These are phyloP conservation scores for Passerina amoena DNA, from an alignment of 2,113 vertebrate genomes.

Conservation along the genomic window DNA sequence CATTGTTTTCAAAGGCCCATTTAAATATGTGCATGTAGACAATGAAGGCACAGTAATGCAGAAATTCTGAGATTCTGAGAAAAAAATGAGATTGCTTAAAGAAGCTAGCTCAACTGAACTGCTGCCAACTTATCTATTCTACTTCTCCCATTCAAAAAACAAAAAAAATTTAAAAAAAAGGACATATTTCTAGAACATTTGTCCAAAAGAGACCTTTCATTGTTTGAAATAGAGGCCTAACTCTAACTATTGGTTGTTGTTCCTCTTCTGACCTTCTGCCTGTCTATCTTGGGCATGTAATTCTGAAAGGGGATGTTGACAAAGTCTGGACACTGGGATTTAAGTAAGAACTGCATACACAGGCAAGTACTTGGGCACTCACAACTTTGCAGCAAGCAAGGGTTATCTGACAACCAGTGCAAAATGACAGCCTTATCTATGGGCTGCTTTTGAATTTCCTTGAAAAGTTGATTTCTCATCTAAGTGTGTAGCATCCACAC, in stretches of 20 bases:
- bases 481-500: background rate
- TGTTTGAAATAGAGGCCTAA: background rate
- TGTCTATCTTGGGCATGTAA: background rate
- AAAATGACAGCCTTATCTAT: background rate
- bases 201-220: background rate
- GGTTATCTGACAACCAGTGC: background rate
- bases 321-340: background rate
- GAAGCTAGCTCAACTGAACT: background rate
- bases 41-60: background rate
- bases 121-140: background rate
- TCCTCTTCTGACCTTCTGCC: background rate
- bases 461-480: background rate
- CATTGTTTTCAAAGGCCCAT: background rate
- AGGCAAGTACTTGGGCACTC: background rate
- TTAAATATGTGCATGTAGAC: background rate
- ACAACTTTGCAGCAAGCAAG: background rate
- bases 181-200: background rate
- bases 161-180: background rate
- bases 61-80: background rate
- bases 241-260: background rate
- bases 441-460: background rate
- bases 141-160: background rate
- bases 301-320: background rate
- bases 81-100: background rate
- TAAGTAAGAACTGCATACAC: background rate